Evolutionary conservation across 2,888 invertebrate species (phyloP).

Genomic region (Calameuta filiformis): DNA sequence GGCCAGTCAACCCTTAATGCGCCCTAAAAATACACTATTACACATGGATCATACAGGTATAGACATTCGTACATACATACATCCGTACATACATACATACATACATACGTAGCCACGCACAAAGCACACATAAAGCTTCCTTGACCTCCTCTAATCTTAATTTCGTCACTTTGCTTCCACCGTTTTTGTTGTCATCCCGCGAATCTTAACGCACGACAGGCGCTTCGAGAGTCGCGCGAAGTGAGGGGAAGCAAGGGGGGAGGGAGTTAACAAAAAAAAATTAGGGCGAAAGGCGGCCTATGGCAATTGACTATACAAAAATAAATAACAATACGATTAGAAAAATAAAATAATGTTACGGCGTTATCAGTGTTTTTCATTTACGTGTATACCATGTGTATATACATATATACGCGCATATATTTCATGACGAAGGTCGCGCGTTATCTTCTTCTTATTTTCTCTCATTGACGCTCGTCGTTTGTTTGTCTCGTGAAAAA

Average conservation of each 20-base stretch:
- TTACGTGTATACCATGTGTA: neutral
- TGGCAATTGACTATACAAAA: constrained; percentile 50
- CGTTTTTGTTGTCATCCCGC: neutral
- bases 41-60: neutral
- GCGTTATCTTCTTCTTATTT: neutral
- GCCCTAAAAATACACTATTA: neutral
- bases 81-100: no score
- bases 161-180: neutral
- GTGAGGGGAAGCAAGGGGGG: neutral
- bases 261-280: neutral
- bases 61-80: neutral
- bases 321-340: constrained; percentile 51
- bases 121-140: neutral
- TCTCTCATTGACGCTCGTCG: neutral
- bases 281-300: constrained; percentile 25
- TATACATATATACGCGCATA: neutral
- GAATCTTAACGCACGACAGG: neutral
- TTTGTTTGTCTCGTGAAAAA: neutral
- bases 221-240: neutral
- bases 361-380: constrained; percentile 12
- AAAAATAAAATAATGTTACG: constrained; percentile 25
- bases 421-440: neutral
- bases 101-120: neutral
- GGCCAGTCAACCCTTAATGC: constrained; percentile 9
- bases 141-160: neutral